Evolutionary conservation across 2,888 invertebrate genomes (phyloP), one percentile per base, ranked within the genome.

Genomic region (Drosophila tanythrix): DNA sequence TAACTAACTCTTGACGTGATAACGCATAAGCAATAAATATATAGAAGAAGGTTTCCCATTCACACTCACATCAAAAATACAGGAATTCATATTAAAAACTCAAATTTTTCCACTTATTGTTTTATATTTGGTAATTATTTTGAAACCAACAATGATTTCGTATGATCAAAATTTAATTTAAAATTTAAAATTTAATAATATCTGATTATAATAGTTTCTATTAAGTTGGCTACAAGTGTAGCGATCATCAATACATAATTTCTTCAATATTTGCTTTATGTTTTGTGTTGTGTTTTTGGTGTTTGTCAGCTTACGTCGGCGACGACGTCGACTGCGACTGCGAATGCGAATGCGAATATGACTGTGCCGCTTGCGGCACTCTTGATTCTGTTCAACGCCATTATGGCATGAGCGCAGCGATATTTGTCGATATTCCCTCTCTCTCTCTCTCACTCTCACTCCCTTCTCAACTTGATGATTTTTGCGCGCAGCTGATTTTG

Each of bases 401-500:
- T 58, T 86, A n/a, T 80, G 81, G 66, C 83, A 76, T 75, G 59
- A 48, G n/a, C 62, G 66, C 46, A 25, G 46, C 46, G 15, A 25
- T 15, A 25, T 73, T 79, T 81, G 64, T 61, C 67, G 70, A 62
- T 68, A 55, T 69, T 63, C 48, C 46, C 25, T 8, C 40, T 1
- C 13, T 21, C 2, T 11, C 2, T 18, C 35, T 13, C 27, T 27
- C 27, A 7, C n/a, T 27, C 27, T 5, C 13, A 3, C 25, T 36
- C 4, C 6, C 27, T 27, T 10, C 35, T 50, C 35, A 46, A 55
- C 53, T 66, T 50, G 64, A 76, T 89, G 87, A 89, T 81, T 63
- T 81, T 74, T 87, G 61, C 68, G 79, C 82, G 83, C 90, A 89
- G 90, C 89, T 89, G 90, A 90, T 89, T 88, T 81, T 85, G 88